A percentile compares a stretch with the other conserved stretches of the same genome.
Evolutionary conservation across 2,113 vertebrate species (phyloP).

Genomic region (Pollachius pollachius): DNA sequence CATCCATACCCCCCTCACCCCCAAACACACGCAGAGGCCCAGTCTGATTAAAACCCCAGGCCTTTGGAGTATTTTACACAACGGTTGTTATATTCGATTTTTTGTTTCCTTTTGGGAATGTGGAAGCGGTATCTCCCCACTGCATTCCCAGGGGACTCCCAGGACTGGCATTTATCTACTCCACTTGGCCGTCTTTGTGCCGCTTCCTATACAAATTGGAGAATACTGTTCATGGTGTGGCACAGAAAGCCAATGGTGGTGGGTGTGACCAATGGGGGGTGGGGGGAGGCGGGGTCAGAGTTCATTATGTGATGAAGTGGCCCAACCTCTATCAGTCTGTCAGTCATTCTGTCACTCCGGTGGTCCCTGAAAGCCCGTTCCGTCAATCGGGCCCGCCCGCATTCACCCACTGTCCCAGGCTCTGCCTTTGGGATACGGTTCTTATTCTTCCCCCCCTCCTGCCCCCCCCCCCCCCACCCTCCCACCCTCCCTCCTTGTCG

Average conservation of each 20-base stretch:
- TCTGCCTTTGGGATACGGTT: slow-evolving; percentile 59
- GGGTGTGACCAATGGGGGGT: slow-evolving; percentile 60
- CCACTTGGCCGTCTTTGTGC: slow-evolving; percentile 50
- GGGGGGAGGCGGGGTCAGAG: slow-evolving; percentile 46
- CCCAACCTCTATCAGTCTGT: slow-evolving; percentile 71
- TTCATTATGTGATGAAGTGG: slow-evolving; percentile 71
- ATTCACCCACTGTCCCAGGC: slow-evolving; percentile 39
- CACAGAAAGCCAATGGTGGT: slow-evolving; percentile 63
- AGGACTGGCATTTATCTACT: slow-evolving; percentile 38
- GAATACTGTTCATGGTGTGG: slow-evolving; percentile 52
- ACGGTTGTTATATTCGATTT: too few relatives aligned
- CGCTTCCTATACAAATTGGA: slow-evolving; percentile 67
- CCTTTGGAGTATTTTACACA: too few relatives aligned
- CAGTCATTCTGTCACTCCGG: slow-evolving; percentile 67
- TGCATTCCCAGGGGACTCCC: slow-evolving; percentile 21
- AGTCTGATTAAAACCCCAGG: too few relatives aligned
- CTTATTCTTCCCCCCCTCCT: slow-evolving; percentile 27
- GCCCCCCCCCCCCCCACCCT: too few relatives aligned
- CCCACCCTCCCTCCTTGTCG: slow-evolving; percentile 31
- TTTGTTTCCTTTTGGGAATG: neutral
- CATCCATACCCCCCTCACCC: too few relatives aligned
- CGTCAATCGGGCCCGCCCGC: slow-evolving; percentile 59
- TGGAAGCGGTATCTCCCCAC: neutral
- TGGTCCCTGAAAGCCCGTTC: slow-evolving; percentile 63
- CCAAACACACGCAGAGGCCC: too few relatives aligned